Evolutionary conservation across 2,113 vertebrate species (phyloP).

Genomic region (Podocnemis expansa): DNA sequence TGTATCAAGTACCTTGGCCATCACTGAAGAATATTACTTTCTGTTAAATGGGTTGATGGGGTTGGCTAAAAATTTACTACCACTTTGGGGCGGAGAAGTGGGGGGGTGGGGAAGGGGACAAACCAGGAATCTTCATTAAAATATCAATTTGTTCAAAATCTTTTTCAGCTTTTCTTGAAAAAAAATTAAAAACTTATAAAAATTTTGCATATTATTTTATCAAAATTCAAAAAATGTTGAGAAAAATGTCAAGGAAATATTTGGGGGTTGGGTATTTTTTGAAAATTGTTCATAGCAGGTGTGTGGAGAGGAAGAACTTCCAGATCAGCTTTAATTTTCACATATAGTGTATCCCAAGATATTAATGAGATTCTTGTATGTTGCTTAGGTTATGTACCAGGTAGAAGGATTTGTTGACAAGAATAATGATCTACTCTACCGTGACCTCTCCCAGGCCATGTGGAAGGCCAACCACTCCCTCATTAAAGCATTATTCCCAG

Average conservation of each 20-base stretch:
- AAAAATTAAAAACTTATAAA: neutral
- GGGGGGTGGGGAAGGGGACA: no score
- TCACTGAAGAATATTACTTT: neutral
- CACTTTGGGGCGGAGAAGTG: no score
- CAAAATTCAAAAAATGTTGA: neutral
- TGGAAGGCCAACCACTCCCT: constrained; percentile 94
- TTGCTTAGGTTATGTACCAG: constrained; percentile 91
- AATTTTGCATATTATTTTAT: neutral
- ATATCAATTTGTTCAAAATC: neutral
- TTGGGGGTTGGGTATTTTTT: fast-evolving
- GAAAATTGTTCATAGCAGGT: neutral
- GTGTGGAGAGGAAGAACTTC: neutral
- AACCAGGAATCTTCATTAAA: neutral
- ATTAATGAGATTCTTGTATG: neutral
- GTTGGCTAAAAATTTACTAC: neutral
- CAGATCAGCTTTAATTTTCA: neutral
- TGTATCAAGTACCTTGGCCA: neutral
- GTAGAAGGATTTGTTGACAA: constrained; percentile 98
- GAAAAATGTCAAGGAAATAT: neutral
- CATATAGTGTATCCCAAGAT: neutral
- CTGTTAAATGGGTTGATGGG: neutral
- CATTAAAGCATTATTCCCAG: constrained; percentile 94
- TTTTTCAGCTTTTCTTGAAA: neutral
- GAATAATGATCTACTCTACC: constrained; percentile 96
- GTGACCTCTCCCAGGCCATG: constrained; percentile 98